Evolutionary conservation across 2,888 invertebrate genomes (phyloP).

Genomic region (Opisthograptis luteolata): DNA sequence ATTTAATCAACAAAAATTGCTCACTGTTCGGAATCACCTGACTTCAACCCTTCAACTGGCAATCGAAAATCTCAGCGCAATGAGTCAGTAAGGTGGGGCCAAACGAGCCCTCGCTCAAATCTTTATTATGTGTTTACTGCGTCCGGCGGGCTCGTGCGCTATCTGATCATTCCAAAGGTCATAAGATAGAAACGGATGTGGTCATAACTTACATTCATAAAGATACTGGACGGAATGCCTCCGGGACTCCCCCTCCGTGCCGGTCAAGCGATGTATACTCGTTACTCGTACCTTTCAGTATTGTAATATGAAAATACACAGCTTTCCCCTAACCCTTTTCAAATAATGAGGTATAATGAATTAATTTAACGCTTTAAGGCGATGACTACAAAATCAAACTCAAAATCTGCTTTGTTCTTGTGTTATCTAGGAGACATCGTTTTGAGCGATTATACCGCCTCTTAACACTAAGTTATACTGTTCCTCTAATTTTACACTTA

Average conservation of each 20-base stretch:
- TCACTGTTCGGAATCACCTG: background rate
- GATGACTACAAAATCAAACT: too few relatives aligned
- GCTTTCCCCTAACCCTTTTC: conserved; percentile 25
- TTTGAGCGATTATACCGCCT: too few relatives aligned
- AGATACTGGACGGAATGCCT: conserved; percentile 35
- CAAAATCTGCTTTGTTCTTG: too few relatives aligned
- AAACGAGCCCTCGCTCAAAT: conserved; percentile 38
- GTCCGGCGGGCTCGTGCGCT: conserved; percentile 46
- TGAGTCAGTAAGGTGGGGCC: conserved; percentile 34
- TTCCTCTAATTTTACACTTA: too few relatives aligned
- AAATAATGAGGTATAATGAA: conserved; percentile 30
- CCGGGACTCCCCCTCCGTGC: background rate
- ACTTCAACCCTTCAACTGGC: conserved; percentile 11
- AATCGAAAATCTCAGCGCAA: conserved; percentile 20
- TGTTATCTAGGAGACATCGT: too few relatives aligned
- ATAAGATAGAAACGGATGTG: conserved; percentile 47
- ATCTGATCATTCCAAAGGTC: conserved; percentile 59
- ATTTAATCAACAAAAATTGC: background rate
- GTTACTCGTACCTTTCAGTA: conserved; percentile 28
- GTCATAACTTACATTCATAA: conserved; percentile 44
- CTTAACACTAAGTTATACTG: too few relatives aligned
- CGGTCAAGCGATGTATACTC: conserved; percentile 19
- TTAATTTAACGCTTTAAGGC: conserved; percentile 23
- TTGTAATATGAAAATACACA: conserved; percentile 33
- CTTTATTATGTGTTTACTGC: conserved; percentile 71